Evolutionary conservation across 2,888 invertebrate species (phyloP), one percentile per base, ranked within the genome.

Genomic region (Zelleria hepariella): DNA sequence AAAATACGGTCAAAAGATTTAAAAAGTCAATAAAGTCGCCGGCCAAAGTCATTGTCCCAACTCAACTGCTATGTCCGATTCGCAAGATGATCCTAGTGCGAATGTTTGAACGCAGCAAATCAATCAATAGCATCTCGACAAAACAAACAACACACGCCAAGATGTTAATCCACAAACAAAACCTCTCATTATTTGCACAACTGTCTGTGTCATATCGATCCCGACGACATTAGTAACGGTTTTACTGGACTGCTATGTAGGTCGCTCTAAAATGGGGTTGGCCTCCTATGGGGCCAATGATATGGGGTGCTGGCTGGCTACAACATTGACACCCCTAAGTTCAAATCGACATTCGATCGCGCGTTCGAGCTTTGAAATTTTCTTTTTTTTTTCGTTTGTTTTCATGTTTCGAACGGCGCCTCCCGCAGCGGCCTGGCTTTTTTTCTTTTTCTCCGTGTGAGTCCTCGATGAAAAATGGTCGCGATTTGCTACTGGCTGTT

Each of bases 251-350:
- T 70, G 68, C 65, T 79, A 79, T 80, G 76, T 84, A 82, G 81
- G 84, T 83, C 82, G 82, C 70, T 77, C 68, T 75, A 82, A 85
- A 82, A 76, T 86, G 82, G 87, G 86, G 86, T 83, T 80, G 80
- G 67, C 68, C 73, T 68, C 76, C 77, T 47, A 52, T 75, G 75
- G 24, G 55, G 32, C 24, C 26, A 24, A 10, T 54, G 23, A 54
- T 54, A 56, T 78, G 77, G 84, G 83, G 84, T 77, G 76, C 73
- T 42, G 15, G 32, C 63, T 68, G 67, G 64, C 68, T 68, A 65
- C 70, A 42, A 4, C 32, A 68, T 71, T 74, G 79, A 79, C 84
- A 83, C 83, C 87, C 86, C 82, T 81, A 80, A 73, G 32, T 42
- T 42, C 75, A 71, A 81, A 76, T 82, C 75, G 68, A 77, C 78